Conservation (phyloP, 1,140 invertebrate species). For the Hormaphis cornu region DNA sequence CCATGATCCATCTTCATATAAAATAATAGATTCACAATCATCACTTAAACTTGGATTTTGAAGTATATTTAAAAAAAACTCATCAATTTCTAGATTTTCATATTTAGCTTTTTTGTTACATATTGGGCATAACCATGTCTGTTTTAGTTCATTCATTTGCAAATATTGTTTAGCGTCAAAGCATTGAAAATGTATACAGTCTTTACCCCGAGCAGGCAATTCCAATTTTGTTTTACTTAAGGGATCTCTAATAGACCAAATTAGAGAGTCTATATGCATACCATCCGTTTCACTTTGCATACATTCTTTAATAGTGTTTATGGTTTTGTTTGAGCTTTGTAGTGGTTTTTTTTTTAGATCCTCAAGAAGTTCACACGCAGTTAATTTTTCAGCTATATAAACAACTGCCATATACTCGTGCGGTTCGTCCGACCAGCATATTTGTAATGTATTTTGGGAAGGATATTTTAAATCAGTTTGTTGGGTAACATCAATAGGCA, state of each 20-base stretch:
- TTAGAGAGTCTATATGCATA: conserved; percentile 3
- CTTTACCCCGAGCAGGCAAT: conserved; percentile 76
- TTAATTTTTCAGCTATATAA: conserved; percentile 5
- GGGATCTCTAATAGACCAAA: conserved; percentile 52
- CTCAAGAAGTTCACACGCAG: neutral
- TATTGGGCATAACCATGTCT: conserved; percentile 96
- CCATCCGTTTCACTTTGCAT: conserved; percentile 6
- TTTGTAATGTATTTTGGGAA: conserved; percentile 19
- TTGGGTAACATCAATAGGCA: conserved; percentile 12
- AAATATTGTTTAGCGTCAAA: conserved; percentile 92
- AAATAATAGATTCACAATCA: conserved; percentile 13
- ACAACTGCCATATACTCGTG: conserved; percentile 11
- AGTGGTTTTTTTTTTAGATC: conserved; percentile 15
- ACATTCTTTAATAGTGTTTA: conserved; percentile 1
- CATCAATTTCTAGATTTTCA: conserved; percentile 19
- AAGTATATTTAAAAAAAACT: conserved; percentile 19
- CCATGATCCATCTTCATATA: conserved; percentile 16
- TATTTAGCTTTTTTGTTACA: conserved; percentile 62
- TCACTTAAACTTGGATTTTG: conserved; percentile 1
- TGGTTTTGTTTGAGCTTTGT: neutral
- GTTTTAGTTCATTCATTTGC: conserved; percentile 97
- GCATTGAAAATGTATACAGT: conserved; percentile 92
- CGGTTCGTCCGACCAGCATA: conserved; percentile 13
- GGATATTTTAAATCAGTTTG: conserved; percentile 19
- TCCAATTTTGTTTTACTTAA: conserved; percentile 89